A percentile compares a stretch with the other conserved stretches of the same genome.
These are phyloP conservation scores for Bombus impatiens DNA, from an alignment of 1,140 invertebrate genomes.

Conservation along the genomic window DNA sequence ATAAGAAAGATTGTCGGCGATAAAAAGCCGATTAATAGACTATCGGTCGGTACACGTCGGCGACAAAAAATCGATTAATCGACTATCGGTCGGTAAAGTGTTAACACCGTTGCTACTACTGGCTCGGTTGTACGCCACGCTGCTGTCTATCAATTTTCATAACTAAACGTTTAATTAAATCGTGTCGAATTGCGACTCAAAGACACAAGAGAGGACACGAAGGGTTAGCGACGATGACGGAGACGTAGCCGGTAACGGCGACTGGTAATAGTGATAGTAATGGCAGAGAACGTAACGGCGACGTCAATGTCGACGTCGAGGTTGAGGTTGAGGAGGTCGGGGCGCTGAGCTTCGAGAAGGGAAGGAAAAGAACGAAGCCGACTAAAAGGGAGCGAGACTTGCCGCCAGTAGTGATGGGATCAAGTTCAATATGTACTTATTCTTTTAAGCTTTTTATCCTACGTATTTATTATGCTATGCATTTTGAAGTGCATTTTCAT, in stretches of 20 bases:
- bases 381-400: no score
- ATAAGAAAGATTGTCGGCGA: rapidly evolving
- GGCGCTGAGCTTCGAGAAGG: not conserved
- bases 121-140: no score
- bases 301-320: not conserved
- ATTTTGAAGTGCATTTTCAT: no score
- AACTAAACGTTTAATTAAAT: not conserved
- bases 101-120: no score
- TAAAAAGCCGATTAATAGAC: no score
- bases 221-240: not conserved
- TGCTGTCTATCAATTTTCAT: not conserved
- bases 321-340: not conserved
- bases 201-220: not conserved
- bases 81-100: no score
- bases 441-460: no score
- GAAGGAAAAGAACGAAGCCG: not conserved
- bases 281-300: not conserved
- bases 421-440: no score
- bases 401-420: not conserved
- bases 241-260: not conserved
- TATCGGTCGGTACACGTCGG: no score
- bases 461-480: no score
- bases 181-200: not conserved
- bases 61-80: rapidly evolving
- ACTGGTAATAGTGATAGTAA: not conserved